phyloP scores from a whole-genome alignment of 1,140 invertebrate species.

The Philopotamus ludificatus region DNA sequence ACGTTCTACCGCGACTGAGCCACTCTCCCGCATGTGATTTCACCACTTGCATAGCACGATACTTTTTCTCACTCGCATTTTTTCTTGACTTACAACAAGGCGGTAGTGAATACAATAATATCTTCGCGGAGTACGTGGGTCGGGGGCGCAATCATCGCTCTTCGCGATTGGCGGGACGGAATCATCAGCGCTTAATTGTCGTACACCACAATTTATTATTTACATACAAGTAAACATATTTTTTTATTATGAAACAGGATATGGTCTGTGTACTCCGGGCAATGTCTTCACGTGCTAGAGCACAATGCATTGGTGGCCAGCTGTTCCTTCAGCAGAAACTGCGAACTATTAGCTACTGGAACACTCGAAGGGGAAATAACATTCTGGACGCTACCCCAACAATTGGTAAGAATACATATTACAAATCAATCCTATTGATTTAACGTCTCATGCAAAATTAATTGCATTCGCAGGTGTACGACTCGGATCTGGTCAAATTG shows the following conservation, averaged over 20 bases:
- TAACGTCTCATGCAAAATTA: not conserved
- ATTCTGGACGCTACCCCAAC: conserved; percentile 59
- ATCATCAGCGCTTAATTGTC: no score
- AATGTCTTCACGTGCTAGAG: conserved; percentile 60
- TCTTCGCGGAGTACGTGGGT: no score
- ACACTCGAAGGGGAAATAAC: conserved; percentile 58
- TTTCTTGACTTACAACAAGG: no score
- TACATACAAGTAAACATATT: not conserved
- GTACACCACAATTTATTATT: no score
- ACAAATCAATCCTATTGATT: not conserved
- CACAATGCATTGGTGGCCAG: conserved; percentile 59
- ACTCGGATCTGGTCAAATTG: not conserved
- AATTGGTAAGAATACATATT: conserved; percentile 48
- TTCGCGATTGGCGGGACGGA: no score
- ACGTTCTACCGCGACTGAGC: not conserved
- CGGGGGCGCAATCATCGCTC: no score
- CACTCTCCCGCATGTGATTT: no score
- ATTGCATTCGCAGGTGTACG: conserved; percentile 43
- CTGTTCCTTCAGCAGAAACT: conserved; percentile 56
- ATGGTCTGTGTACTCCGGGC: conserved; percentile 55
- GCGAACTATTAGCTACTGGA: conserved; percentile 57
- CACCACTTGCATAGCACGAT: no score
- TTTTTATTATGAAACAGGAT: conserved; percentile 38
- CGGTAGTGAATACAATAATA: no score
- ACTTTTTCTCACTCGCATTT: no score